Evolutionary conservation across 2,888 invertebrate species (phyloP).

Genomic region (Leptinotarsa juncta): DNA sequence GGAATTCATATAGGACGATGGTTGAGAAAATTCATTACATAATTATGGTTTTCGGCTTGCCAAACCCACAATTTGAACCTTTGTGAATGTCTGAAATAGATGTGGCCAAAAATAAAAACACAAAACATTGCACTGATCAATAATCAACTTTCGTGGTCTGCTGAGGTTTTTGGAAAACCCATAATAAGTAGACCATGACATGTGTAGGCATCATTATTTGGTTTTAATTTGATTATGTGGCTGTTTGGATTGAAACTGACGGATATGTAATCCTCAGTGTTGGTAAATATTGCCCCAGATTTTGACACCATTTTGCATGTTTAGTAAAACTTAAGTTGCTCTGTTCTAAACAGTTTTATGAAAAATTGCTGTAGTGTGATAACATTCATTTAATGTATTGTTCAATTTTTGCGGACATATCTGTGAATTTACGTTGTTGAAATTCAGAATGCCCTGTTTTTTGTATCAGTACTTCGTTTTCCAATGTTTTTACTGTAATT

Average conservation of each 20-base stretch:
- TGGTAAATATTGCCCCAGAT: constrained; percentile 10
- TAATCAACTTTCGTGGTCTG: constrained; percentile 34
- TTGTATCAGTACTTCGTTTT: too few relatives aligned
- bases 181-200: constrained; percentile 8
- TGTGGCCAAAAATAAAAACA: constrained; percentile 21
- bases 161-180: constrained; percentile 10
- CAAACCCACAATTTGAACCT: constrained; percentile 5
- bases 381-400: too few relatives aligned
- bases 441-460: too few relatives aligned
- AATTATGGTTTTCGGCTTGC: constrained; percentile 14
- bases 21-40: constrained; percentile 32
- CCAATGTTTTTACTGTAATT: too few relatives aligned
- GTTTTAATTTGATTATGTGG: not conserved
- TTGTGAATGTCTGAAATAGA: not conserved
- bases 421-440: too few relatives aligned
- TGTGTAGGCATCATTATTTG: not conserved
- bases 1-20: constrained; percentile 29
- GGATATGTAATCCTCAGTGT: not conserved
- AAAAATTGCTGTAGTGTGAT: too few relatives aligned
- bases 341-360: not conserved
- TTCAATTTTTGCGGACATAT: too few relatives aligned
- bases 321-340: not conserved
- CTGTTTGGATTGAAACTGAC: not conserved
- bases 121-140: constrained; percentile 32
- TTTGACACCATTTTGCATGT: constrained; percentile 1